Percentiles rank a stretch among this genome's conserved stretches.
phyloP scores from a whole-genome alignment of 2,113 vertebrate genomes.

The Gorilla gorilla region DNA sequence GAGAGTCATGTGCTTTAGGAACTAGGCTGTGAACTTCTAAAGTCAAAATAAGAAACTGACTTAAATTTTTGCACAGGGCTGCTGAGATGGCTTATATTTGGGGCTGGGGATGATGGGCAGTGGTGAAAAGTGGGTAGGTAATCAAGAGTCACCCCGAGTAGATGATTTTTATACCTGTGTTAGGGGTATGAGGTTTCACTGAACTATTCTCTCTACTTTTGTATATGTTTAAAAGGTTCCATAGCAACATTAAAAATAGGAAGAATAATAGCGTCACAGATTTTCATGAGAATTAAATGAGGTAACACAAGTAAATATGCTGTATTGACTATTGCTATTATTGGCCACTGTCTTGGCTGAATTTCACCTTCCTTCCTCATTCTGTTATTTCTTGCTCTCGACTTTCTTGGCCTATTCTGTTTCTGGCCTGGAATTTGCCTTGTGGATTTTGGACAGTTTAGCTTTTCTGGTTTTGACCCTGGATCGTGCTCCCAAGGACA shows the following conservation, averaged over 20 bases:
- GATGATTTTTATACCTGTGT: neutral
- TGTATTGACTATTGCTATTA: neutral
- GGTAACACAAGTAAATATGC: neutral
- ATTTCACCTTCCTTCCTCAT: neutral
- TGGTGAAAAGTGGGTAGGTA: neutral
- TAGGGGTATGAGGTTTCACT: neutral
- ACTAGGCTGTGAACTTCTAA: neutral
- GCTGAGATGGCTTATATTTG: neutral
- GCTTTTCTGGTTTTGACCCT: constrained; percentile 49
- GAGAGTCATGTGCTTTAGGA: neutral
- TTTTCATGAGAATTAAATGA: neutral
- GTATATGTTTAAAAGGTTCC: neutral
- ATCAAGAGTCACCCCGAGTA: neutral
- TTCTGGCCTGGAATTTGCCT: constrained; percentile 3
- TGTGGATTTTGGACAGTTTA: neutral
- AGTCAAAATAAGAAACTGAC: neutral
- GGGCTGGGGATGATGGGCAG: neutral
- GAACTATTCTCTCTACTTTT: neutral
- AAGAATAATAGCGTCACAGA: neutral
- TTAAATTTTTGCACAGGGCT: neutral
- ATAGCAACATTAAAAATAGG: neutral
- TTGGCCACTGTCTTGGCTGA: neutral
- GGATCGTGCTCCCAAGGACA: neutral
- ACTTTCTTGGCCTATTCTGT: neutral
- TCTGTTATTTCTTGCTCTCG: neutral